Percentiles rank a stretch among this genome's conserved stretches.
These are phyloP conservation scores for Nannoperca australis DNA, from an alignment of 2,797 vertebrate genomes.

Conservation along the genomic window DNA sequence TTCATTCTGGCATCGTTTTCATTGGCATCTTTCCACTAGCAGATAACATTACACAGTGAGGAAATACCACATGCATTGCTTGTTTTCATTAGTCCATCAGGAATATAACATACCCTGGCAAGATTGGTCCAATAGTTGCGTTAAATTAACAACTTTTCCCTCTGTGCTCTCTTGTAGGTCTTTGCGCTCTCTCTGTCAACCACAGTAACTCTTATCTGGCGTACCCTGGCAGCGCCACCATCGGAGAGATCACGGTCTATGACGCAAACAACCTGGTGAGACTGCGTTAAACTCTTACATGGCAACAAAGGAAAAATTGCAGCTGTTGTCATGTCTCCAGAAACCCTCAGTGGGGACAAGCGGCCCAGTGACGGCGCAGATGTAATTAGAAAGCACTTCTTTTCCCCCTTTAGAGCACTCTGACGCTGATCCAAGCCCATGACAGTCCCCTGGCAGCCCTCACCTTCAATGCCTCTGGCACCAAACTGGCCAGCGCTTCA, in stretches of 20 bases:
- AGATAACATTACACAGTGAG: not conserved
- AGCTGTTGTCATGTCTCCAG: constrained; percentile 3
- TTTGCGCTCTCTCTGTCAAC: constrained; percentile 95
- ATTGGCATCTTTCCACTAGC: too few species aligned
- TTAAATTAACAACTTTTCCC: not conserved
- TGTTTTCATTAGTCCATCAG: not conserved
- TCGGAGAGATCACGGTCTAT: constrained; percentile 92
- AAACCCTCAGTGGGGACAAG: constrained; percentile 3
- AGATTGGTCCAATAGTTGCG: not conserved
- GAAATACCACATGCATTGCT: not conserved
- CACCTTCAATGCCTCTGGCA: constrained; percentile 89
- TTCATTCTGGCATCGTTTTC: too few species aligned
- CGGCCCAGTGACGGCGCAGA: not conserved
- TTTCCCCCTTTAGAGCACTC: constrained; percentile 84
- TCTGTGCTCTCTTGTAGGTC: constrained; percentile 81
- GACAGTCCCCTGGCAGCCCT: constrained; percentile 93
- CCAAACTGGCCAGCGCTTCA: constrained; percentile 93
- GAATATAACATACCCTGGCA: not conserved
- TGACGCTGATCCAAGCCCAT: constrained; percentile 91
- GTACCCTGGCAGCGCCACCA: constrained; percentile 91
- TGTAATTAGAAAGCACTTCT: constrained; percentile 31
- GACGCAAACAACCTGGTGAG: constrained; percentile 95
- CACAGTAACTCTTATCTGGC: constrained; percentile 95
- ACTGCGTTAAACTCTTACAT: constrained; percentile 5
- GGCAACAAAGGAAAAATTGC: not conserved